Evolutionary conservation across 2,888 invertebrate genomes (phyloP).

Genomic region (Euzetes globulus): DNA sequence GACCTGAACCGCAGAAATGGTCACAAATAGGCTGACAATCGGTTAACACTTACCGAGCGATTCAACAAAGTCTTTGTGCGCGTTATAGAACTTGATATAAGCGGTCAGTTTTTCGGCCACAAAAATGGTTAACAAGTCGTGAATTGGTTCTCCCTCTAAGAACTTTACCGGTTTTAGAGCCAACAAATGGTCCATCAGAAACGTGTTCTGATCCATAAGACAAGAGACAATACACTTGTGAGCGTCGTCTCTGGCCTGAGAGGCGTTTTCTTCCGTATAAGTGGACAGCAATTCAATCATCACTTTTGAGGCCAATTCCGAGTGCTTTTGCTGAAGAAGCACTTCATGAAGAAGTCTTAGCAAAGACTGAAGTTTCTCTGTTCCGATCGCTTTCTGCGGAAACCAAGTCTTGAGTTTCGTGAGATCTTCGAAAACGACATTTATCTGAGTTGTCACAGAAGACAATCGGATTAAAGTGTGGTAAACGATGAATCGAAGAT

Average conservation of each 20-base stretch:
- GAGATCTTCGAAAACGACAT: conserved; percentile 73
- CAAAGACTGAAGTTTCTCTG: conserved; percentile 64
- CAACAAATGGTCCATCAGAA: conserved; percentile 86
- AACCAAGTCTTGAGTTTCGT: conserved; percentile 55
- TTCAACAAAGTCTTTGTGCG: conserved; percentile 77
- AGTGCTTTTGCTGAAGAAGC: conserved; percentile 66
- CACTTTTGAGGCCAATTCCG: conserved; percentile 85
- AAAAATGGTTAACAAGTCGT: conserved; percentile 86
- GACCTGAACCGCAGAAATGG: conserved; percentile 47
- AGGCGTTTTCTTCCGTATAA: conserved; percentile 94
- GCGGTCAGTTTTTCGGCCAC: conserved; percentile 87
- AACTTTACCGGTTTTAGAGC: conserved; percentile 88
- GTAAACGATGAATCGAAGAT: conserved; percentile 83
- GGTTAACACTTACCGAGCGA: not conserved
- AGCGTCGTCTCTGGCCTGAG: conserved; percentile 92
- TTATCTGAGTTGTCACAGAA: conserved; percentile 74
- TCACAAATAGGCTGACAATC: not conserved
- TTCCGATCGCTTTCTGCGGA: conserved; percentile 46
- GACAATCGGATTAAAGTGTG: conserved; percentile 83
- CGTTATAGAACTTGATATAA: conserved; percentile 83
- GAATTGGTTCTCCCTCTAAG: conserved; percentile 87
- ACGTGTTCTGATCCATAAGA: conserved; percentile 87
- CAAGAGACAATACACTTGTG: conserved; percentile 90
- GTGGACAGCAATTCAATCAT: conserved; percentile 95
- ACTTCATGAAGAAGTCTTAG: conserved; percentile 82